These are phyloP conservation scores for Dromococcyx pavoninus DNA, from an alignment of 2,797 vertebrate genomes.

Conservation along the genomic window DNA sequence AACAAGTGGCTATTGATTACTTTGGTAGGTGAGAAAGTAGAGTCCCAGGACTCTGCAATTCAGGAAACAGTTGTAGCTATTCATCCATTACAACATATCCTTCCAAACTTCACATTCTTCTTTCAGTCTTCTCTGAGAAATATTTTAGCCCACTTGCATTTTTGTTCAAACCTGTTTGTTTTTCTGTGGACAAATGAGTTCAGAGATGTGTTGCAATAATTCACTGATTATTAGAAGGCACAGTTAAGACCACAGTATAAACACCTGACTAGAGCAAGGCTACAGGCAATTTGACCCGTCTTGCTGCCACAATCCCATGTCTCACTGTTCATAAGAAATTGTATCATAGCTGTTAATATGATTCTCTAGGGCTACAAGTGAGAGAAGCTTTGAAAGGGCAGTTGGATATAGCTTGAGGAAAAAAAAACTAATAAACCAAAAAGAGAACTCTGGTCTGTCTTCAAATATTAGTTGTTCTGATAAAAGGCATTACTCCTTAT, in stretches of 20 bases:
- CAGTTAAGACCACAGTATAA: background rate
- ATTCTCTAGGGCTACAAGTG: background rate
- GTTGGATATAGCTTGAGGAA: background rate
- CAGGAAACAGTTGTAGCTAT: background rate
- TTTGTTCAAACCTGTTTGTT: background rate
- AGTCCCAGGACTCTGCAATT: background rate
- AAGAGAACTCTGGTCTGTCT: background rate
- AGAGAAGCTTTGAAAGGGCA: background rate
- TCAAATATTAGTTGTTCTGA: background rate
- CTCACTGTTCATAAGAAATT: background rate
- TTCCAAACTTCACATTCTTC: background rate
- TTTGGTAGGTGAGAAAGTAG: background rate
- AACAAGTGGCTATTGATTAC: background rate
- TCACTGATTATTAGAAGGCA: background rate
- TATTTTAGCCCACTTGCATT: background rate
- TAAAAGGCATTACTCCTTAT: background rate
- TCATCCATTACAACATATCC: background rate
- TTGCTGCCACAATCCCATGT: background rate
- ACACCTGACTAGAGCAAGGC: background rate
- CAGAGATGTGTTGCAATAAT: background rate
- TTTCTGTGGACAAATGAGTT: background rate
- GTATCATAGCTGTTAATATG: accelerated
- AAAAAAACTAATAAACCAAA: background rate
- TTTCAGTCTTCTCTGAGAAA: background rate
- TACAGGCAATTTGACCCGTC: background rate